phyloP scores from a whole-genome alignment of 2,113 vertebrate species.

The Noturus placidus region DNA sequence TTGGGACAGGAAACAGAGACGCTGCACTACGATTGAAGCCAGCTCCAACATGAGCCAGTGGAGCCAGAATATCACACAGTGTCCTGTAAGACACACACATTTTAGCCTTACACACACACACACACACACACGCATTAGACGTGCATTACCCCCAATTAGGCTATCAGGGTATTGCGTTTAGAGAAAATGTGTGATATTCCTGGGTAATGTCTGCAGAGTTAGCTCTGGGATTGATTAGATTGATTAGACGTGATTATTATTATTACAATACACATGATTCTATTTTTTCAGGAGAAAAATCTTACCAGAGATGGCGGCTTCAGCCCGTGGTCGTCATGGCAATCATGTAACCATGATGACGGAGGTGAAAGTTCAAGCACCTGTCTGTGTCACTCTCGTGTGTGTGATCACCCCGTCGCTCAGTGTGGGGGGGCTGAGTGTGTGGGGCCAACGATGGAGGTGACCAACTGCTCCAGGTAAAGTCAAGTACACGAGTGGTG shows the following conservation, averaged over 20 bases:
- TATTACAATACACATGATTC: not conserved
- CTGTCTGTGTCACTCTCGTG: slow-evolving; percentile 83
- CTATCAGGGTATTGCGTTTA: not conserved
- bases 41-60: slow-evolving; percentile 91
- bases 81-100: slow-evolving; percentile 79
- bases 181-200: not conserved
- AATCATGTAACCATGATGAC: slow-evolving; percentile 80
- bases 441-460: slow-evolving; percentile 83
- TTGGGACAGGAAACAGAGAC: slow-evolving; percentile 87
- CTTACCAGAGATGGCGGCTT: slow-evolving; percentile 87
- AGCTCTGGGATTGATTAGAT: not conserved
- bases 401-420: slow-evolving; percentile 83
- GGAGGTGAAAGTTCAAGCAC: slow-evolving; percentile 78
- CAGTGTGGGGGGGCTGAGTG: slow-evolving; percentile 85
- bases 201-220: not conserved
- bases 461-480: slow-evolving; percentile 95
- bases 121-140: not conserved
- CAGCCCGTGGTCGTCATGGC: slow-evolving; percentile 83
- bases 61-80: slow-evolving; percentile 86
- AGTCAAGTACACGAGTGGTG: not conserved
- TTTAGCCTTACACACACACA: not conserved
- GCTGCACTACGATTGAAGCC: slow-evolving; percentile 87
- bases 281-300: slow-evolving; percentile 77
- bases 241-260: not conserved
- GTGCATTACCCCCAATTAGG: not conserved